phyloP scores from a whole-genome alignment of 2,888 invertebrate genomes.

The Cephonodes hylas region DNA sequence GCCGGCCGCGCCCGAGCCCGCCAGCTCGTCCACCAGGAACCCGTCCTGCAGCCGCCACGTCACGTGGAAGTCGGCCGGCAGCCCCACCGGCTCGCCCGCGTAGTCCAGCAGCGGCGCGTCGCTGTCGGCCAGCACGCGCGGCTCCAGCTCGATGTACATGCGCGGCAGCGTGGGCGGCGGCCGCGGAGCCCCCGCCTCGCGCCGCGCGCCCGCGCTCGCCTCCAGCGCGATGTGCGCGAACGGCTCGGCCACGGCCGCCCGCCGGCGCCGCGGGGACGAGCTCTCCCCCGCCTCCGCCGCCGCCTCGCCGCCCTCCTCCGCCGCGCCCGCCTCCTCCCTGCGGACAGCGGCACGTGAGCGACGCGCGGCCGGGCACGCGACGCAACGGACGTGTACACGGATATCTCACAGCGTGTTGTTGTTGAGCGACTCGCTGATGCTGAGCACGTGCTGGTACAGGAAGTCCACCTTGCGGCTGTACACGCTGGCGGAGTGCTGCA shows the following conservation, averaged over 20 bases:
- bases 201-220: slow-evolving; percentile 25
- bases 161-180: slow-evolving; percentile 65
- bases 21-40: slow-evolving; percentile 57
- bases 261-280: slow-evolving; percentile 16
- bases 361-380: no score
- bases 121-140: slow-evolving; percentile 45
- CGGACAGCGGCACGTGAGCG: not conserved
- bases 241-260: slow-evolving; percentile 16
- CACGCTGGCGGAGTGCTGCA: slow-evolving; percentile 86
- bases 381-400: not conserved
- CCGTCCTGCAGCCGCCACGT: slow-evolving; percentile 58
- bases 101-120: slow-evolving; percentile 59
- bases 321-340: not conserved
- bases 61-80: slow-evolving; percentile 63
- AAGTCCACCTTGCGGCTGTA: slow-evolving; percentile 89
- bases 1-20: slow-evolving; percentile 20
- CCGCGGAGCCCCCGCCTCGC: slow-evolving; percentile 18
- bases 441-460: slow-evolving; percentile 66
- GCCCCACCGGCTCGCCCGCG: slow-evolving; percentile 56
- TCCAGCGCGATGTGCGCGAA: slow-evolving; percentile 25
- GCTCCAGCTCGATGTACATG: slow-evolving; percentile 66
- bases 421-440: slow-evolving; percentile 58
- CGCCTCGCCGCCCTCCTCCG: not conserved
- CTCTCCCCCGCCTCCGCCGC: slow-evolving; percentile 16
- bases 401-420: slow-evolving; percentile 33